Base-by-base conservation (phyloP, 30 jellyfish, hydroid and myxozoan genomes). In the Phacellophora camtschatica region DNA sequence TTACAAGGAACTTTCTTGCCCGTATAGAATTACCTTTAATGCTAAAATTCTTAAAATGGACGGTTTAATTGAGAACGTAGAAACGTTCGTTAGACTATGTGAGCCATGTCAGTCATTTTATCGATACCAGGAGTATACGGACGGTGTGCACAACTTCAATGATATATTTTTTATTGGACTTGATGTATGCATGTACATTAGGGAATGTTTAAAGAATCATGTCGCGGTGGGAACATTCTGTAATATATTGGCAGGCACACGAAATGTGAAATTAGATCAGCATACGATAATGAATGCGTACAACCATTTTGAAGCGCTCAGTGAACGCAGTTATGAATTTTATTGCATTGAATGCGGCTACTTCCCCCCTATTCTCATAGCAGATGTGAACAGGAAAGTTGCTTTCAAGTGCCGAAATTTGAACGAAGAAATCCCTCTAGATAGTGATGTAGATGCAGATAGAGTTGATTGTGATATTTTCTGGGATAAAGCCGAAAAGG, bases 101-200 rank as follows among this genome's bases (percentile, higher is more conserved):
- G 54, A 24, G 9, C 39, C 43, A 24, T 87, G 97, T 57, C 16
- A 42, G 8, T 46, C 39, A 41, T 66, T 19, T 42, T 79, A 77
- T 53, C 28, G 97, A 25, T 87, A 87, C 34, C 89, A 87, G 35
- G 97, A 87, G 45, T 41, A 45, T 15, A 37, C 30, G 0, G 74
- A 77, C 23, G 89, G 93, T n/a, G 70, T 87, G 6, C 82, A 77
- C 27, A 87, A 78, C 36, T 87, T 41, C 43, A 56, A 87, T 45
- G 85, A 87, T 70, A 45, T 4, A 8, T 80, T 87, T 27, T 53
- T 87, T 7, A 20, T 82, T 3, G 48, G 87, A 4, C 11, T 68
- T 15, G 94, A 82, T 28, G 55, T 68, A 20, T 82, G 94, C 61
- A 13, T 66, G 72, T 56, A 23, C n/a, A n/a, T 82, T n/a, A 20